phyloP scores from a whole-genome alignment of 2,888 invertebrate genomes.

The Acrobasis repandana region DNA sequence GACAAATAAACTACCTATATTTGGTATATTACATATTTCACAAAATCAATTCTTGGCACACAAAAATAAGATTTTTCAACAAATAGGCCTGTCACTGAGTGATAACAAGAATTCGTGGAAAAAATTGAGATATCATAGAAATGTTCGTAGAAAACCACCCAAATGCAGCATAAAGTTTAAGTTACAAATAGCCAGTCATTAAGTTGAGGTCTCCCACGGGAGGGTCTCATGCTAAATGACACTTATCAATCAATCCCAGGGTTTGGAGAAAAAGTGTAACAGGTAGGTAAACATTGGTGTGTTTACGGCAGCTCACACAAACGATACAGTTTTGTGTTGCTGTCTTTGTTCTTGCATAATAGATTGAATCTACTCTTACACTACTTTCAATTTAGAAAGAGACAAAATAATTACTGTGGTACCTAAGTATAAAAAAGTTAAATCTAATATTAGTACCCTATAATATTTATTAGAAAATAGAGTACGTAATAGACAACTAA shows the following conservation, averaged over 20 bases:
- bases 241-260: slow-evolving; percentile 43
- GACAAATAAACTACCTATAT: too few relatives aligned
- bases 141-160: slow-evolving; percentile 49
- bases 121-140: slow-evolving; percentile 20
- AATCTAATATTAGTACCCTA: too few relatives aligned
- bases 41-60: too few relatives aligned
- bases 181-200: slow-evolving; percentile 51
- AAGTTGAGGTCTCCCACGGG: slow-evolving; percentile 28
- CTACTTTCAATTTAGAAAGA: too few relatives aligned
- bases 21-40: too few relatives aligned
- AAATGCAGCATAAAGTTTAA: slow-evolving; percentile 33
- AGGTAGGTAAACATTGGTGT: slow-evolving; percentile 8
- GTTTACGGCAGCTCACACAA: not conserved
- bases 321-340: not conserved
- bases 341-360: too few relatives aligned
- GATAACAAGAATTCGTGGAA: not conserved
- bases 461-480: too few relatives aligned
- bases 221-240: slow-evolving; percentile 38
- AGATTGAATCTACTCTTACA: too few relatives aligned
- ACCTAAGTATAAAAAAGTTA: too few relatives aligned
- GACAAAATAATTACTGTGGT: too few relatives aligned
- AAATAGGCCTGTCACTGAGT: slow-evolving; percentile 14
- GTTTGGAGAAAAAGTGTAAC: slow-evolving; percentile 7
- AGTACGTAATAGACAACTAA: too few relatives aligned
- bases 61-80: not conserved